Conservation (phyloP, 2,797 vertebrate genomes). For the Bradypodion ventrale region DNA sequence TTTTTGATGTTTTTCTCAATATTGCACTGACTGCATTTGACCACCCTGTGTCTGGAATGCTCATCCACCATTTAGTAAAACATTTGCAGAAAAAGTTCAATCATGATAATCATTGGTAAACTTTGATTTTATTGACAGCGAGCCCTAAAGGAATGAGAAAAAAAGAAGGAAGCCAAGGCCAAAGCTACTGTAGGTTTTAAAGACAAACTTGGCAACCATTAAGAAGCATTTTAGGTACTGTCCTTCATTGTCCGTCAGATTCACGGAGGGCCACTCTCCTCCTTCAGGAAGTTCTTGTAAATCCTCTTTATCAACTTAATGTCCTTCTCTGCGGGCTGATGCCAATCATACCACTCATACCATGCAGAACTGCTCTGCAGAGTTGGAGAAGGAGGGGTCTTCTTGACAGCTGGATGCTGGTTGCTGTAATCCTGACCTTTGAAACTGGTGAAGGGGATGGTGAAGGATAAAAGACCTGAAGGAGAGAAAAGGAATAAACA, state of each 20-base stretch:
- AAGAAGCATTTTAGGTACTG: neutral
- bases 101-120: neutral
- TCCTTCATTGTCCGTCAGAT: neutral
- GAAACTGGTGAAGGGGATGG: conserved; percentile 77
- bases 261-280: conserved; percentile 40
- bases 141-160: neutral
- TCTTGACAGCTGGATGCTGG: conserved; percentile 82
- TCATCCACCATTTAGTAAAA: neutral
- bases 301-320: conserved; percentile 79
- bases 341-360: conserved; percentile 88
- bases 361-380: conserved; percentile 69
- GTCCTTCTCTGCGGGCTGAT: conserved; percentile 76
- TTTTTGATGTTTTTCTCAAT: too few relatives aligned
- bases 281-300: conserved; percentile 82
- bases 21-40: neutral
- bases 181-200: neutral
- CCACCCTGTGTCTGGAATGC: too few relatives aligned
- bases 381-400: conserved; percentile 74
- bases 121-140: conserved; percentile 16
- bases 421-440: conserved; percentile 80
- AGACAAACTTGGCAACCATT: too few relatives aligned
- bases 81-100: neutral
- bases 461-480: conserved; percentile 82
- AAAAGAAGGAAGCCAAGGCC: neutral
- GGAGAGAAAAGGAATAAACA: neutral